Evolutionary conservation across 2,113 vertebrate species (phyloP).

Genomic region (Pelusios castaneus): DNA sequence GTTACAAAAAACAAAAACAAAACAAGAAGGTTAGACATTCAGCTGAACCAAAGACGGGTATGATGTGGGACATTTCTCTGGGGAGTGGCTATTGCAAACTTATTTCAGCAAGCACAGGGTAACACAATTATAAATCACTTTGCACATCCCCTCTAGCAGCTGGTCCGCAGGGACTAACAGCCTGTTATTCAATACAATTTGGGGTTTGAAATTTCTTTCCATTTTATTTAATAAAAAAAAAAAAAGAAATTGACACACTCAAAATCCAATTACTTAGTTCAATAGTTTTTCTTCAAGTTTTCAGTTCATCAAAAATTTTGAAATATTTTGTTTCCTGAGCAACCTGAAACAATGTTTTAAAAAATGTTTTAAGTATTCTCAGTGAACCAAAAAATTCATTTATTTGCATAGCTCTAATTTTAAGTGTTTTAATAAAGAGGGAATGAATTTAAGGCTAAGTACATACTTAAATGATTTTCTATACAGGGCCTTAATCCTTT

Average conservation of each 20-base stretch:
- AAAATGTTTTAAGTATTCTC: neutral
- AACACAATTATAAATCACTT: neutral
- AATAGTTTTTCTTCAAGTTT: neutral
- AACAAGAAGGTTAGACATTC: neutral
- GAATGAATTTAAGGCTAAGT: neutral
- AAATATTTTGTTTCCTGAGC: neutral
- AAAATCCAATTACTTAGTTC: neutral
- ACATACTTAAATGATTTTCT: neutral
- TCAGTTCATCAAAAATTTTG: neutral
- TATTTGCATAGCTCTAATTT: neutral
- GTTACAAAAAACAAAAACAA: too few relatives aligned
- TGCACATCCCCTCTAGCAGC: neutral
- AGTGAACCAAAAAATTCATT: neutral
- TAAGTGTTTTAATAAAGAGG: neutral
- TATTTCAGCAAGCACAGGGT: neutral
- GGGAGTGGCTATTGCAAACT: neutral
- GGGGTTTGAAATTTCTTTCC: neutral
- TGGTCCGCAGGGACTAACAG: neutral
- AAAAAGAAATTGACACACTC: neutral
- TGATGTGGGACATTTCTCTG: too few relatives aligned
- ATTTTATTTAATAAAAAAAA: neutral
- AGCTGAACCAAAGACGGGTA: neutral
- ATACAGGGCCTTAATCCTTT: neutral
- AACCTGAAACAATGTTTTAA: neutral
- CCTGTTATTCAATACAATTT: neutral